Base-by-base conservation (phyloP, 2,113 vertebrate species). In the Cromileptes altivelis region DNA sequence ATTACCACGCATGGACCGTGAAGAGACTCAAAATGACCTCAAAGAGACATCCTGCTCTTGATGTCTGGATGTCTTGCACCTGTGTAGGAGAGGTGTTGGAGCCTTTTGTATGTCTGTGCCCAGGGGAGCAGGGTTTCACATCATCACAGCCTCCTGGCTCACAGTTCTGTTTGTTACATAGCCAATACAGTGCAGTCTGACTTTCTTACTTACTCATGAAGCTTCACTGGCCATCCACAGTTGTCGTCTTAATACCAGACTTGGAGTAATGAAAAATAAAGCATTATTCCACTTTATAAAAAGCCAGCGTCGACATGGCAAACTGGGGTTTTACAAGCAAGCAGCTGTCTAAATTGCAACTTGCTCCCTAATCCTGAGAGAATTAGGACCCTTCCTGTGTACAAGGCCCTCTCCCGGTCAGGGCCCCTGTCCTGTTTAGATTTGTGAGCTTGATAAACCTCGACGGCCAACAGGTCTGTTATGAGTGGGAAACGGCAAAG, bases 401-500 rank as follows among this genome's bases (percentile, higher is more conserved):
- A 92, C 88, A 87, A 89, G 89, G 80, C 82, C 84, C 88, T 90
- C 84, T 82, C 86, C 91, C 92, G 80, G 86, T 85, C 89, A 86
- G 85, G 89, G 85, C 89, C 93, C 88, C 93, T 92, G 92, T 93
- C 89, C 92, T 93, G 93, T 94, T 94, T 94, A 94, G 94, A 94
- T 94, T 89, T 91, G 90, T 81, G 93, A 94, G 92, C 90, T 90
- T 90, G 94, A 95, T 95, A 94, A 94, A 93, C 92, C 92, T 88
- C 89, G 63, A 92, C 70, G 85, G 93, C 94, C 93, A 93, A 93
- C 94, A 95, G 94, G 94, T 95, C 93, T 94, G 94, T 94, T 95
- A 94, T 94, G 93, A 95, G 92, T 95, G 93, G 93, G 93, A 93
- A 91, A 93, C 63, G n/a, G 86, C 88, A 85, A 86, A 85, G 89